Evolutionary conservation across 2,113 vertebrate species (phyloP).

Genomic region (Procapra przewalskii): DNA sequence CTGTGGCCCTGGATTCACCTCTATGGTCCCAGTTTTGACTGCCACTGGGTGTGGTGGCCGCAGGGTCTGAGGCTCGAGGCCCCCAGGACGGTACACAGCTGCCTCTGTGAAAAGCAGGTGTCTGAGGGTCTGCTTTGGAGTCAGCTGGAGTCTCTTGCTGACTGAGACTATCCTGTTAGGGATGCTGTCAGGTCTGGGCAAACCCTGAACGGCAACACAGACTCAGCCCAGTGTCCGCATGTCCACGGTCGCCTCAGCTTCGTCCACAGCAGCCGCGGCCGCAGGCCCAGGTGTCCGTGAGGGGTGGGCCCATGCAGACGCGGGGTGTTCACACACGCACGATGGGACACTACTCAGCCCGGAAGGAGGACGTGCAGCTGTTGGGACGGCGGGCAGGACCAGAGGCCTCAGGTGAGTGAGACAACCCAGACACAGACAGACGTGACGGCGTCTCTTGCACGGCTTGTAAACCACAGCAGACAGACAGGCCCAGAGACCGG

Average conservation of each 20-base stretch:
- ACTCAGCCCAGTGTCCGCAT: too few relatives aligned
- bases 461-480: not conserved
- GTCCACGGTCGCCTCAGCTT: not conserved
- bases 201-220: not conserved
- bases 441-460: fast-evolving
- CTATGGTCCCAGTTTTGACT: not conserved
- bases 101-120: not conserved
- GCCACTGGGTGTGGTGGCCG: not conserved
- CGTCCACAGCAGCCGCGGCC: fast-evolving
- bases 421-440: not conserved
- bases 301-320: not conserved
- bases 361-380: not conserved
- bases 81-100: not conserved
- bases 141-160: not conserved
- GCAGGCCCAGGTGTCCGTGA: not conserved
- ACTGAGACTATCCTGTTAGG: not conserved
- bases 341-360: fast-evolving
- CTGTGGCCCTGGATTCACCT: not conserved
- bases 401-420: not conserved
- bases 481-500: not conserved
- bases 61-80: not conserved
- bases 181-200: not conserved
- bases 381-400: fast-evolving
- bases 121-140: not conserved
- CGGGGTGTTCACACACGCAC: not conserved